Evolutionary conservation across 1,140 invertebrate genomes (phyloP).

Genomic region (Caenorhabditis inopinata): DNA sequence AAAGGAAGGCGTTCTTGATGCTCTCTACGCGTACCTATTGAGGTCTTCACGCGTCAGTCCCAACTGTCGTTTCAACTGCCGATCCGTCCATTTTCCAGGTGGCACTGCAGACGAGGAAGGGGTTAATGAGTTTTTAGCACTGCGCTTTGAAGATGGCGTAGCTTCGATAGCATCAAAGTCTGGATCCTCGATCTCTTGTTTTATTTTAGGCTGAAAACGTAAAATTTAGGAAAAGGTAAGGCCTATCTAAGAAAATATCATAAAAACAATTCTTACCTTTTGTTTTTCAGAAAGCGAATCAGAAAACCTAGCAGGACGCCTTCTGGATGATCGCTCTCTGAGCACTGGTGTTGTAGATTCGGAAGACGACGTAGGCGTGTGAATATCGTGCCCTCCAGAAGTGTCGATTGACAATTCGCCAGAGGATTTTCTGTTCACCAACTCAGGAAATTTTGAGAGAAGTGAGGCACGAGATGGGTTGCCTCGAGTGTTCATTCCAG

Average conservation of each 20-base stretch:
- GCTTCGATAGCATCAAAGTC: not conserved
- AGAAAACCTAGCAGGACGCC: not conserved
- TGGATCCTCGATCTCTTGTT: not conserved
- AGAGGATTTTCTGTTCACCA: not conserved
- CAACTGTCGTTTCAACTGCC: slow-evolving; percentile 1
- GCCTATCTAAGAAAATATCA: too few species aligned
- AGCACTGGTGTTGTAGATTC: not conserved
- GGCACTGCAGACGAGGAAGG: not conserved
- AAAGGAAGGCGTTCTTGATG: not conserved
- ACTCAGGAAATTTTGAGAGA: not conserved
- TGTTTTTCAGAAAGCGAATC: not conserved
- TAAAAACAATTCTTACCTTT: too few species aligned
- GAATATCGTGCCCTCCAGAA: not conserved
- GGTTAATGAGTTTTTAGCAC: not conserved
- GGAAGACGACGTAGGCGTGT: not conserved
- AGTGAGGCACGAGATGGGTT: not conserved
- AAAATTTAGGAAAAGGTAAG: too few species aligned
- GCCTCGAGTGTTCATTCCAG: not conserved
- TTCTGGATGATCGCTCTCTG: not conserved
- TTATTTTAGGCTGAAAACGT: not conserved
- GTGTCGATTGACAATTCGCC: not conserved
- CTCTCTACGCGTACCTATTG: slow-evolving; percentile 18
- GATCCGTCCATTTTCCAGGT: not conserved
- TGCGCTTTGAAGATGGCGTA: not conserved
- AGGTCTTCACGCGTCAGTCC: slow-evolving; percentile 29